Conservation (phyloP, 2,113 vertebrate species). For the Pseudorectes ferrugineus region DNA sequence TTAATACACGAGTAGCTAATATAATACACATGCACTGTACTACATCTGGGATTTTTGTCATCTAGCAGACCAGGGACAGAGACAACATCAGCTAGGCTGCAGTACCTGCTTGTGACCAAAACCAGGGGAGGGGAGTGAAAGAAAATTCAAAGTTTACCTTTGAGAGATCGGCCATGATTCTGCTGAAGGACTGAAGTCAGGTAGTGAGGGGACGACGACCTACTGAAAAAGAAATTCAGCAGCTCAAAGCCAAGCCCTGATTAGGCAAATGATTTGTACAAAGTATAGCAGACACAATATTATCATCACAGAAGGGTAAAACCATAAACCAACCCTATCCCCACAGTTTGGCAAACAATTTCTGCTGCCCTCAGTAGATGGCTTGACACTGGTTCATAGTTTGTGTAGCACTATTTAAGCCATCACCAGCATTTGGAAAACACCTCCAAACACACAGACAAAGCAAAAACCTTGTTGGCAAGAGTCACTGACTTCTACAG, state of each 20-base stretch:
- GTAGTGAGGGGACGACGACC: constrained; percentile 89
- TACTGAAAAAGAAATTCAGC: constrained; percentile 76
- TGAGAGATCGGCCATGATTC: constrained; percentile 82
- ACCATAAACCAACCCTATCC: neutral
- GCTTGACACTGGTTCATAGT: neutral
- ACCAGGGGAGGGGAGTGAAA: neutral
- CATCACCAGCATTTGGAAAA: neutral
- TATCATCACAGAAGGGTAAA: neutral
- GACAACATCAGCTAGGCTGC: neutral
- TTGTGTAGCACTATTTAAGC: neutral
- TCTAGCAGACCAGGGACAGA: neutral
- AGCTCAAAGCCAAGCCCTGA: neutral
- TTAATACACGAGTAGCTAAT: neutral
- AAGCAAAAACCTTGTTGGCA: neutral
- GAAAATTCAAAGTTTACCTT: constrained; percentile 77
- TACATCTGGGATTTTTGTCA: rapidly evolving
- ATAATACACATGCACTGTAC: neutral
- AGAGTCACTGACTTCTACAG: neutral
- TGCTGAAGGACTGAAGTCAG: constrained; percentile 83
- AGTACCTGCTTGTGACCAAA: neutral
- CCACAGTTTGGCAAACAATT: neutral
- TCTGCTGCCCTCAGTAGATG: neutral
- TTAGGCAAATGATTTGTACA: neutral
- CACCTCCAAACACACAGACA: neutral
- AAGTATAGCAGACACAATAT: neutral